Base-by-base conservation (phyloP, 2,113 vertebrate genomes). In the Phyllostomus discolor region DNA sequence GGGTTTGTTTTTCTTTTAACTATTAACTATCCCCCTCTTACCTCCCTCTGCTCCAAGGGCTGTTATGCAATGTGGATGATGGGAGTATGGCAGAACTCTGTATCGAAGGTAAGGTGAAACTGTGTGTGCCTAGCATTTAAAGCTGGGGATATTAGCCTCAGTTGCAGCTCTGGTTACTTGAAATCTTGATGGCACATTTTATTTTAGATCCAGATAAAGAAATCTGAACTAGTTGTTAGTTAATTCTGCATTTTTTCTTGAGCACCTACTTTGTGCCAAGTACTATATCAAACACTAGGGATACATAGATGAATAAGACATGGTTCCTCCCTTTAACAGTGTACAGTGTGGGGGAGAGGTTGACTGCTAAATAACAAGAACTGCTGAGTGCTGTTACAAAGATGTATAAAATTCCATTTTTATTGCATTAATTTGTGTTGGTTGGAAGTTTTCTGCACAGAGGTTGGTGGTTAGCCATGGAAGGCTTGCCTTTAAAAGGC, bases 51-150 rank as follows among this genome's bases (percentile, higher is more conserved):
- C 48, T 98, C 98, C 67, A 57, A 99, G 99, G 98, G 78, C 98
- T 99, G 97, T 98, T 99, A 97, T 98, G 98, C 88, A 98, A 81
- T 22, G 94, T 98, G 92, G 98, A 99, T 98, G 98, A 99, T 87
- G 97, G 97, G 19, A 76, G 97, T 67, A 93, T 98, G 76, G 96
- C 99, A 97, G 98, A 99, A 38, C 98, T 99, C 0, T 98, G 98
- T 10, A 97, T 98, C 90, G 98, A 99, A 99, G 99, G 99, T 99
- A 97, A 99, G 98, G 79, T 69, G 33, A 17, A 14, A 90, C 57
- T 75, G 10, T 75, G 10, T 70, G 35, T 70, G 38, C 64, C 89
- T 67, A 3, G 26, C 38, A 12, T 88, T 96, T 87, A 54, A 90
- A 76, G 70, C 75, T 31, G 28, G 62, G 48, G 67, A 2, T 69